Conservation (phyloP, 2,797 vertebrate species). For the Typhlichthys subterraneus region DNA sequence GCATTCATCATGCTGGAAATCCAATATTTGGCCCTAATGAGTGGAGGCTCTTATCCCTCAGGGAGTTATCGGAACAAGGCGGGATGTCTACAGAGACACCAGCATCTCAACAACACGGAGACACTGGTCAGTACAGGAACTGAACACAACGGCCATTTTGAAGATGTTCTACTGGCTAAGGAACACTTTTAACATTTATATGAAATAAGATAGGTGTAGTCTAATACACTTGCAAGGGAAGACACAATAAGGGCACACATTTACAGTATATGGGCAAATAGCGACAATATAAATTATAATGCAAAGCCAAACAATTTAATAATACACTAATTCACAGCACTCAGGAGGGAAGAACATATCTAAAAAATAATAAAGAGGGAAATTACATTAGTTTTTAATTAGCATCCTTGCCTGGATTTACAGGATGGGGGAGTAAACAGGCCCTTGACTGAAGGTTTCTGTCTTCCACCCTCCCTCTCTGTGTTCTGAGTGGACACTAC, state of each 20-base stretch:
- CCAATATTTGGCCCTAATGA: slow-evolving; percentile 69
- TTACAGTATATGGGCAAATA: background rate
- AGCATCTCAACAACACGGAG: slow-evolving; percentile 11
- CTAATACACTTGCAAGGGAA: slow-evolving; percentile 24
- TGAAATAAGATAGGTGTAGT: slow-evolving; percentile 32
- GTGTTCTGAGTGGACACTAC: slow-evolving; percentile 61
- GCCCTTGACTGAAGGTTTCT: slow-evolving; percentile 27
- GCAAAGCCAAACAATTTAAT: slow-evolving; percentile 8
- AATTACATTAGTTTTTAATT: background rate
- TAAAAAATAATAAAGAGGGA: slow-evolving; percentile 9
- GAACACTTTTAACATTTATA: slow-evolving; percentile 1
- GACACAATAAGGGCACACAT: background rate
- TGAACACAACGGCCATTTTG: slow-evolving; percentile 13
- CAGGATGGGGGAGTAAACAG: slow-evolving; percentile 28
- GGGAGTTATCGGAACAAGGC: slow-evolving; percentile 44
- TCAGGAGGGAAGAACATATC: slow-evolving; percentile 7
- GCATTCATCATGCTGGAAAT: slow-evolving; percentile 67
- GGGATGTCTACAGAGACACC: slow-evolving; percentile 24
- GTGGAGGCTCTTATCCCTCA: slow-evolving; percentile 52
- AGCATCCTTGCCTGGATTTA: background rate
- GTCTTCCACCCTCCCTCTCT: slow-evolving; percentile 34
- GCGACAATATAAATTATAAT: slow-evolving; percentile 4
- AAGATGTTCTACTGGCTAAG: background rate
- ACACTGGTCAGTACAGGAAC: slow-evolving; percentile 6
- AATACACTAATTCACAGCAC: slow-evolving; percentile 9